phyloP scores from a whole-genome alignment of 2,113 vertebrate genomes.

The Phylloscopus trochiloides region DNA sequence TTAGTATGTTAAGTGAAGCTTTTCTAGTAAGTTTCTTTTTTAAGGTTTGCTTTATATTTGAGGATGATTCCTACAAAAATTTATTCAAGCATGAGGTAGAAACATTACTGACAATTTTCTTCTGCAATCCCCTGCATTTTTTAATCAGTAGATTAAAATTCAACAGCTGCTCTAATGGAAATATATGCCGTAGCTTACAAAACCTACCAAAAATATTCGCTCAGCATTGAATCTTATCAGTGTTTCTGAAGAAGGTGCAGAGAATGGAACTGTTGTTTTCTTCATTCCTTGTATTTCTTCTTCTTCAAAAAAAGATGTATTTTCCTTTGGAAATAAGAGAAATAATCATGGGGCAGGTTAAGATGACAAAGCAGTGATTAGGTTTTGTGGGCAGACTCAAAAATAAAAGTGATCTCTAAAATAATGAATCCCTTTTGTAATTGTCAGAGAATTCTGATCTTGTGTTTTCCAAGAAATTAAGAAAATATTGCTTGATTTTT shows the following conservation, averaged over 20 bases:
- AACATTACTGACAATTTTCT: background rate
- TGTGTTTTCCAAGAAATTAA: background rate
- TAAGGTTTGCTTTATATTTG: background rate
- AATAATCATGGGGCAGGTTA: background rate
- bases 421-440: background rate
- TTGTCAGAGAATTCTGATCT: background rate
- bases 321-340: background rate
- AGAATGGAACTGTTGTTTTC: background rate
- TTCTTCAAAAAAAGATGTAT: background rate
- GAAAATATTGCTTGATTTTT: background rate
- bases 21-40: background rate
- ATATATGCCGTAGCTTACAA: background rate
- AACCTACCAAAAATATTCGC: background rate
- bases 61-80: background rate
- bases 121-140: background rate
- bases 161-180: background rate
- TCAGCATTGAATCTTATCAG: background rate
- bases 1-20: background rate
- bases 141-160: conserved; percentile 16
- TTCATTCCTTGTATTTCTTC: background rate
- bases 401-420: background rate
- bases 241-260: background rate
- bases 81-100: background rate
- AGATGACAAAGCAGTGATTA: background rate
- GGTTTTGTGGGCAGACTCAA: background rate